A percentile compares a stretch with the other conserved stretches of the same genome.
Evolutionary conservation across 2,113 vertebrate species (phyloP).

Genomic region (human): DNA sequence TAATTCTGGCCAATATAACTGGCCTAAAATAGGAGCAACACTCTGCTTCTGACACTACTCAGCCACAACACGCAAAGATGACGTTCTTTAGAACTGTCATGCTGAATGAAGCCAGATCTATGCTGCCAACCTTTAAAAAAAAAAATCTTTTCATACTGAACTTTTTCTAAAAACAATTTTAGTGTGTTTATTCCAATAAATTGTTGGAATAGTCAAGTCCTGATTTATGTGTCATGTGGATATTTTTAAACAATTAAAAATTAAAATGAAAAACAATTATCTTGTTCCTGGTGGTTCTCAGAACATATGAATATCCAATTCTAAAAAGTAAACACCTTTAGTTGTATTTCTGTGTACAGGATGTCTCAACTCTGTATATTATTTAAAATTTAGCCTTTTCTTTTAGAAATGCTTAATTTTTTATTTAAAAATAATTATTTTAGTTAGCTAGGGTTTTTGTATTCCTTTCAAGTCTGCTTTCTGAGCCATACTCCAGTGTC

Average conservation of each 20-base stretch:
- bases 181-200: neutral
- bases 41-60: neutral
- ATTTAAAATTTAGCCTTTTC: neutral
- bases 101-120: neutral
- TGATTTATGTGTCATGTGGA: neutral
- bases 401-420: constrained; percentile 28
- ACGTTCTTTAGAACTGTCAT: neutral
- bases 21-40: neutral
- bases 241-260: constrained; percentile 48
- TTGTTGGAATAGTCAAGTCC: neutral
- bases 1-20: neutral
- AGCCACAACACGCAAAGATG: neutral
- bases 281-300: neutral
- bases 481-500: neutral
- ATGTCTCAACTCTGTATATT: neutral
- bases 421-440: constrained; percentile 5
- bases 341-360: neutral
- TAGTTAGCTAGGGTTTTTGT: neutral
- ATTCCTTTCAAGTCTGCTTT: neutral
- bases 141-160: neutral
- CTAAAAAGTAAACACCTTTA: neutral
- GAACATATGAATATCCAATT: neutral
- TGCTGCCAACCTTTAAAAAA: neutral
- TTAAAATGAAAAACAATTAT: neutral
- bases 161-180: neutral